phyloP scores from a whole-genome alignment of 2,113 vertebrate species.

The Gymnobelideus leadbeateri region DNA sequence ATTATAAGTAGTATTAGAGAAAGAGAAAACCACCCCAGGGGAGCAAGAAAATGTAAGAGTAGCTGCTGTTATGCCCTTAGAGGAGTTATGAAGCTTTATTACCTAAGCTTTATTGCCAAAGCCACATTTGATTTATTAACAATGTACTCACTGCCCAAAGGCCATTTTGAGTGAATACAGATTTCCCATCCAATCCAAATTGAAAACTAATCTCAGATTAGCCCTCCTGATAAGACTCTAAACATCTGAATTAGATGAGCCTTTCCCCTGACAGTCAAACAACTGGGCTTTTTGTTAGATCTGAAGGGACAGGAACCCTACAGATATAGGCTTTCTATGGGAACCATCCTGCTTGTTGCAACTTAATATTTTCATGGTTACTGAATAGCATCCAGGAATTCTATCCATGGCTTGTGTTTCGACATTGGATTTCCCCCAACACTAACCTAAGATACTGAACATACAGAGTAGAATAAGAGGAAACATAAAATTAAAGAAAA shows the following conservation, averaged over 20 bases:
- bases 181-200: slow-evolving; percentile 5
- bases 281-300: slow-evolving; percentile 48
- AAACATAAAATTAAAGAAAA: not conserved
- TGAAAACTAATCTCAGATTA: slow-evolving; percentile 61
- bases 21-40: not conserved
- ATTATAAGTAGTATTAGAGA: not conserved
- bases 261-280: slow-evolving; percentile 35
- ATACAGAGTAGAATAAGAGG: slow-evolving; percentile 8
- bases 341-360: slow-evolving; percentile 6
- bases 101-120: not conserved
- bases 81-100: slow-evolving; percentile 42
- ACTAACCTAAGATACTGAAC: not conserved
- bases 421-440: not conserved
- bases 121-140: not conserved
- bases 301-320: slow-evolving; percentile 12
- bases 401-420: not conserved
- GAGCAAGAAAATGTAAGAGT: not conserved
- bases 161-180: not conserved
- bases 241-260: slow-evolving; percentile 31
- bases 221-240: slow-evolving; percentile 57
- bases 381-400: not conserved
- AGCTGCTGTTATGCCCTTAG: rapidly evolving
- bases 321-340: slow-evolving; percentile 33
- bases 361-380: not conserved
- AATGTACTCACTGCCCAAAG: not conserved